Percentiles rank a stretch among this genome's conserved stretches.
These are phyloP conservation scores for Plagodis dolabraria DNA, from an alignment of 2,888 invertebrate genomes.

Conservation along the genomic window DNA sequence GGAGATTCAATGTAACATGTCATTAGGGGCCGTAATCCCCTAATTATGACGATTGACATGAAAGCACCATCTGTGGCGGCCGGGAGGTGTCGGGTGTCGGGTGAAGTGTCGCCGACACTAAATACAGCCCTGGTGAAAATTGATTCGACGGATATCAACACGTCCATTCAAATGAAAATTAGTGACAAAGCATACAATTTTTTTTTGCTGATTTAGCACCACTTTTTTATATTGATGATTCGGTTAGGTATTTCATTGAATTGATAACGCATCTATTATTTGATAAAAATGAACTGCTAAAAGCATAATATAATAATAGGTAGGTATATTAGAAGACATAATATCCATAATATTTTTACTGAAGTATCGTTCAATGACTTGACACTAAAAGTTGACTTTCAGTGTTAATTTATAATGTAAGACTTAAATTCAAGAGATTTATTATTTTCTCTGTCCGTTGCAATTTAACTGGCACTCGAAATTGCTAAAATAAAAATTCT, in stretches of 20 bases:
- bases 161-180: constrained; percentile 34
- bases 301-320: no score
- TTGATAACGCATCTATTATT: no score
- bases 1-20: constrained; percentile 80
- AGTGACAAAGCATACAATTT: constrained; percentile 17
- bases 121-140: constrained; percentile 44
- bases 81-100: constrained; percentile 78
- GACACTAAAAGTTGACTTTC: no score
- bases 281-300: no score
- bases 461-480: constrained; percentile 10
- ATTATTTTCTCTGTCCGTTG: constrained; percentile 1
- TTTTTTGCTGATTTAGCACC: constrained; percentile 4
- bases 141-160: constrained; percentile 46
- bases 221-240: no score
- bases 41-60: constrained; percentile 85
- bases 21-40: constrained; percentile 81
- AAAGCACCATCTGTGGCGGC: constrained; percentile 81
- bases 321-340: no score
- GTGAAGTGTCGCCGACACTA: constrained; percentile 45
- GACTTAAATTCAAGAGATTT: no score
- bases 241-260: no score
- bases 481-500: constrained; percentile 12
- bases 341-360: no score
- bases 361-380: no score
- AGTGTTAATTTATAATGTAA: no score